Evolutionary conservation across 2,888 invertebrate genomes (phyloP), one percentile per base, ranked within the genome.

Genomic region (Chrysotoxum bicinctum): DNA sequence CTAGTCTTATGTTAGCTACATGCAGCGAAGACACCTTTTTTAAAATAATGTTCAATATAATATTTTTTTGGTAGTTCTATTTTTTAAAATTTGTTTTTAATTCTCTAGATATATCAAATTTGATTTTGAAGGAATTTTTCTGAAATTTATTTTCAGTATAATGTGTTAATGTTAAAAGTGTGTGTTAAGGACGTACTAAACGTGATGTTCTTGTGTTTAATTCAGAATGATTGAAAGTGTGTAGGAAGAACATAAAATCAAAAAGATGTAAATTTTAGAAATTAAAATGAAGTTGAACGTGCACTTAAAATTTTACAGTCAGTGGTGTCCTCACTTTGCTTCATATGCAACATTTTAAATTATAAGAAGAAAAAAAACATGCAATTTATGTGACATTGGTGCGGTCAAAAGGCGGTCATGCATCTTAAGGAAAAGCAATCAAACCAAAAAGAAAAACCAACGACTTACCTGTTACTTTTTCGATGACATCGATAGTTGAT

Each of bases 1-100:
- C 56, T 79, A 78, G 4, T 66, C 40, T 74, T 79, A 84, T 84
- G 84, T 84, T 84, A 84, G 84, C 84, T 80, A 84, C 84, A 84
- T 84, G 84, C 84, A 80, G 84, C 84, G 80, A 83, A 84, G 80
- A 84, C 84, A 84, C 80, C 70, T 80, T 80, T 62, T 37, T 30
- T 48, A 19, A 45, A 48, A 21, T 58, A 37, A 37, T 14, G 1
- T 14, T 40, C 7, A 7, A 40, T 40, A 40, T 40, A n/a, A 26
- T 26, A 3, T 26, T 26, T 26, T 4, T 26, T 26, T 26, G 3
- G 1, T 26, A 26, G 7, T 26, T 3, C 7, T 26, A 3, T 26
- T 26, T 26, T 26, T 26, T 26, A 7, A 3, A 3, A 26, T 26
- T 26, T 26, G 5, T 3, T 26, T 26, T 2, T 4, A 26, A 26